A percentile compares a stretch with the other conserved stretches of the same genome.
These are phyloP conservation scores for Drosophila nasuta DNA, from an alignment of 1,140 invertebrate genomes.

Conservation along the genomic window DNA sequence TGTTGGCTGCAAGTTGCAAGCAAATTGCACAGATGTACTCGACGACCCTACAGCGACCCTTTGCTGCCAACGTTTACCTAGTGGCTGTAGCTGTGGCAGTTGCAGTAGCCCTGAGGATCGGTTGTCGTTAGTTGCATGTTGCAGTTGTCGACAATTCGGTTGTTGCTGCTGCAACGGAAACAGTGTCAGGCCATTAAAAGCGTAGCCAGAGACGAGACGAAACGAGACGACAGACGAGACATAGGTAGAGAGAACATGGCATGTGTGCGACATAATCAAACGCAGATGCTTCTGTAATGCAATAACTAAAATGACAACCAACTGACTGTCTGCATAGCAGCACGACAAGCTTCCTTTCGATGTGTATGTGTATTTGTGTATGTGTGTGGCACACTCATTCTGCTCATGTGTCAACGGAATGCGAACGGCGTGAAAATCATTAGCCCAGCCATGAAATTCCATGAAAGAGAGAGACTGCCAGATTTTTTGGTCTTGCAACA, in stretches of 20 bases:
- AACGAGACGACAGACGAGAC: constrained; percentile 2
- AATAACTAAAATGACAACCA: constrained; percentile 81
- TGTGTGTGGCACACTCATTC: constrained; percentile 17
- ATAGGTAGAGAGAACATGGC: constrained; percentile 61
- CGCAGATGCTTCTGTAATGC: constrained; percentile 75
- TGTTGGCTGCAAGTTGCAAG: constrained; percentile 45
- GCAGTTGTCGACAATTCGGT: constrained; percentile 54
- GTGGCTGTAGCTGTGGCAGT: neutral
- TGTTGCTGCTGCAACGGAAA: constrained; percentile 65
- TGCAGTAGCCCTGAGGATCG: constrained; percentile 36
- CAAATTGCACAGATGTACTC: constrained; percentile 75
- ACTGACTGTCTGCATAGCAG: constrained; percentile 44
- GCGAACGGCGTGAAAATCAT: constrained; percentile 73
- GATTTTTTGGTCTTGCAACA: constrained; percentile 63
- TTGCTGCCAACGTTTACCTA: constrained; percentile 1
- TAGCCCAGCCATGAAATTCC: constrained; percentile 67
- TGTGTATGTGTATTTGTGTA: neutral
- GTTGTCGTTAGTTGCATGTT: constrained; percentile 70
- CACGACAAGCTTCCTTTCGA: neutral
- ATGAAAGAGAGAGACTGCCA: constrained; percentile 68
- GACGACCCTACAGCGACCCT: constrained; percentile 12
- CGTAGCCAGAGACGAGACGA: constrained; percentile 30
- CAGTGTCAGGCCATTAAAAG: constrained; percentile 79
- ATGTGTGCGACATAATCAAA: constrained; percentile 73
- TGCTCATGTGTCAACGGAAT: constrained; percentile 69